Evolutionary conservation across 2,888 invertebrate species (phyloP), one percentile per base, ranked within the genome.

Genomic region (Druceiella hillmani): DNA sequence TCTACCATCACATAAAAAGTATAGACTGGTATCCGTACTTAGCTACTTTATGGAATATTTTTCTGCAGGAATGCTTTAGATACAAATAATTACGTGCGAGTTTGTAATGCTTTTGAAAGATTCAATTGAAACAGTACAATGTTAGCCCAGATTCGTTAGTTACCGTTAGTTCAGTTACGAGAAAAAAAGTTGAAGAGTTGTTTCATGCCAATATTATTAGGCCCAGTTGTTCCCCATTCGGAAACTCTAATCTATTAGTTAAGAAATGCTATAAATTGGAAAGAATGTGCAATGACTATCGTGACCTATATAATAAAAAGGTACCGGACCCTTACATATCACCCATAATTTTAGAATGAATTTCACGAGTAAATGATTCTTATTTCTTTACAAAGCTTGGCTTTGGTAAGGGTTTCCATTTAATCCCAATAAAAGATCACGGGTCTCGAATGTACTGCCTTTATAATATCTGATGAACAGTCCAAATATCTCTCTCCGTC

Each of bases 231-330:
- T 47, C 47, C 1, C 47, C 47, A 2, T 45, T 40, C 11, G 27
- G 44, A 1, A 44, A 44, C 15, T 44, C 48, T 1, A 29, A 38
- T 4, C 32, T 46, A 1, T 20, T 48, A 6, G 43, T 44, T 2
- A 41, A 38, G 7, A 48, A 46, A 17, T 22, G 26, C 2, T 33
- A 48, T 16, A 43, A 42, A 2, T 12, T 17, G 1, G 38, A 42
- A 26, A 22, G 45, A 11, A 33, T 45, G 32, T 45, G 45, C 12
- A 35, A 43, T 2, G 48, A 49, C 9, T 47, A 40, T 20, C 33
- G 46, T 11, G 45, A 43, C 6, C 24, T 48, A 1, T 46, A 47
- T 17, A 22, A 11, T 7, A 45, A 43, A 25, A 48, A 44, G 3
- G 12, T 37, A 1, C 33, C 38, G 3, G 47, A 47, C 10, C 16